Evolutionary conservation across 1,140 invertebrate genomes (phyloP).

Genomic region (Gryon sp.): DNA sequence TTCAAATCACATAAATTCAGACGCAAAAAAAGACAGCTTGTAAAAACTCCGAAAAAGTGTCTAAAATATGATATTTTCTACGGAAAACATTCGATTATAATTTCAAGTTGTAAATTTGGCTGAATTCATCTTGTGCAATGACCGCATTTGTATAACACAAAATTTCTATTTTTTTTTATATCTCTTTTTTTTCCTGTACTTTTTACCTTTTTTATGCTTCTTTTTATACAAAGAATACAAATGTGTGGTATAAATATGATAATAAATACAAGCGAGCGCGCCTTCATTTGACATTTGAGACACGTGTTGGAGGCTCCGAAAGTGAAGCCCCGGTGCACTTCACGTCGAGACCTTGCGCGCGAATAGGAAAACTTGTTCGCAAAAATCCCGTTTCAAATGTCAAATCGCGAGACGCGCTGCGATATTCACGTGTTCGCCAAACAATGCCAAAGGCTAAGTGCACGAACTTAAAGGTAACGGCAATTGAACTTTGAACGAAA

Average conservation of each 20-base stretch:
- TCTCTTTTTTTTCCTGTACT: too few relatives aligned
- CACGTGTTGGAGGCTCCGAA: conserved; percentile 54
- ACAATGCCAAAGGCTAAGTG: conserved; percentile 55
- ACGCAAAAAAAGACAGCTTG: too few relatives aligned
- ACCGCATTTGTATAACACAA: conserved; percentile 3
- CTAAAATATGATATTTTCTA: too few relatives aligned
- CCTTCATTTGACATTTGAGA: conserved; percentile 62
- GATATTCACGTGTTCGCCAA: conserved; percentile 43
- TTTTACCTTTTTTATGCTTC: too few relatives aligned
- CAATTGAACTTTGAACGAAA: conserved; percentile 43
- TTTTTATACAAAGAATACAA: background rate
- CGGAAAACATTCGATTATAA: too few relatives aligned
- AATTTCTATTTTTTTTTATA: conserved; percentile 40
- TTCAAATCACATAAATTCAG: too few relatives aligned
- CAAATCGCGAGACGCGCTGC: conserved; percentile 46
- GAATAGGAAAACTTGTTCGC: conserved; percentile 57
- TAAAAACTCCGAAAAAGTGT: too few relatives aligned
- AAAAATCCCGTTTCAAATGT: conserved; percentile 60
- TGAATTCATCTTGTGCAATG: too few relatives aligned
- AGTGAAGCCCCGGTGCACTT: conserved; percentile 38
- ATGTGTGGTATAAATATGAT: conserved; percentile 8
- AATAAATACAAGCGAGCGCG: conserved; percentile 35
- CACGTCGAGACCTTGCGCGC: conserved; percentile 49
- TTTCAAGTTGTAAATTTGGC: too few relatives aligned
- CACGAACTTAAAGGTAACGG: conserved; percentile 21